phyloP scores from a whole-genome alignment of 2,888 invertebrate genomes.

The Tipula unca region DNA sequence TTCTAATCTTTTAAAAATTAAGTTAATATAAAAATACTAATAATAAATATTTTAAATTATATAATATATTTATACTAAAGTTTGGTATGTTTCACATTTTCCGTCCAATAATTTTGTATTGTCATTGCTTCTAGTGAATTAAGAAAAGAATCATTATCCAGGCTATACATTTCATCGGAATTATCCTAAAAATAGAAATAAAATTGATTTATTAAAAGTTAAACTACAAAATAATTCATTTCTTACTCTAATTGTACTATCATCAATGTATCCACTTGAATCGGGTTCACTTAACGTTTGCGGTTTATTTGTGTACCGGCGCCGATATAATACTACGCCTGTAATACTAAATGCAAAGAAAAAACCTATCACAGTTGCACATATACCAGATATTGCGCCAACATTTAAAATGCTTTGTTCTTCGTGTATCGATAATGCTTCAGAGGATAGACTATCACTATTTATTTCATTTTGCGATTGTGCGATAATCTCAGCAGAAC shows the following conservation, averaged over 20 bases:
- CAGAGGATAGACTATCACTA: conserved; percentile 37
- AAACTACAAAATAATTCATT: too few relatives aligned
- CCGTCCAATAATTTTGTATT: conserved; percentile 90
- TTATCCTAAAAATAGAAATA: conserved; percentile 56
- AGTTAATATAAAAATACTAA: background rate
- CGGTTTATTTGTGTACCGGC: conserved; percentile 70
- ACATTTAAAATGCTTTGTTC: conserved; percentile 43
- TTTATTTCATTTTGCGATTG: conserved; percentile 29
- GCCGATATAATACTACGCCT: conserved; percentile 59
- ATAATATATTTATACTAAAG: too few relatives aligned
- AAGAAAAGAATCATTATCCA: conserved; percentile 89
- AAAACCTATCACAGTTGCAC: conserved; percentile 56
- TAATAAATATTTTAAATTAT: conserved; percentile 27
- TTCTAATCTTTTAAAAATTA: background rate
- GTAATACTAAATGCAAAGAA: conserved; percentile 56
- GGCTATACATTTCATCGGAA: conserved; percentile 88
- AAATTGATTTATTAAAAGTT: conserved; percentile 29
- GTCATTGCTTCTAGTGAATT: conserved; percentile 91
- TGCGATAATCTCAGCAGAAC: conserved; percentile 30
- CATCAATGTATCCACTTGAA: conserved; percentile 79
- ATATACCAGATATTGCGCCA: conserved; percentile 59
- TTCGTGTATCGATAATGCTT: conserved; percentile 34
- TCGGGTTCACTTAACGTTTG: conserved; percentile 80
- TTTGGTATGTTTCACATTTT: conserved; percentile 83
- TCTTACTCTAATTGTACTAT: conserved; percentile 77